Conservation (phyloP, 2,113 vertebrate genomes). For the Forbesichthys papilliferus region DNA sequence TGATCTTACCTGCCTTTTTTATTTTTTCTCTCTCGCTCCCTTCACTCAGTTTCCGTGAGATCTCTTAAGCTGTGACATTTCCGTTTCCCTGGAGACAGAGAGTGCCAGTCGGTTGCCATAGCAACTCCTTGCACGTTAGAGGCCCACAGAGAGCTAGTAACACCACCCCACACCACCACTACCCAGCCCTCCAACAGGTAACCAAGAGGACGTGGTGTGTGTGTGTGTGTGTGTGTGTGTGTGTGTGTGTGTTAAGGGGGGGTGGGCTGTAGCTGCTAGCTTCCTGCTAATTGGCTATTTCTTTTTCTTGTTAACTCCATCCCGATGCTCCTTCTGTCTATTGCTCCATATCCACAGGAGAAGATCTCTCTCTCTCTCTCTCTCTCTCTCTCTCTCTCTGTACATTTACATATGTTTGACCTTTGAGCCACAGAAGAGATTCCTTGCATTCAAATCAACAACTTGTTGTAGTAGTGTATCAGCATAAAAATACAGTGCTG, state of each 20-base stretch:
- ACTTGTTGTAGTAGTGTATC: no score
- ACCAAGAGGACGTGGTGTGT: neutral
- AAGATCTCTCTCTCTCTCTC: conserved; percentile 19
- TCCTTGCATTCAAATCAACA: no score
- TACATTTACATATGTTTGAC: neutral
- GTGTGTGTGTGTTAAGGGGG: conserved; percentile 40
- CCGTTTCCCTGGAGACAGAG: conserved; percentile 82
- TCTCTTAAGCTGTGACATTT: conserved; percentile 84
- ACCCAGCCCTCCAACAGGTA: neutral
- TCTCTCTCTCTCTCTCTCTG: conserved; percentile 7
- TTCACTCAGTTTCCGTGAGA: conserved; percentile 63
- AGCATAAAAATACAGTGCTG: no score
- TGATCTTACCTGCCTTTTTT: conserved; percentile 56
- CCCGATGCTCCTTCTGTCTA: conserved; percentile 21
- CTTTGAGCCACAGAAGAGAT: no score
- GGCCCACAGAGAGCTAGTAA: conserved; percentile 66
- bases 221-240: conserved; percentile 21
- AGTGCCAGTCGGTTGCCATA: conserved; percentile 79
- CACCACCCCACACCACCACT: conserved; percentile 50
- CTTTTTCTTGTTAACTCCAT: conserved; percentile 45
- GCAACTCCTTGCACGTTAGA: conserved; percentile 79
- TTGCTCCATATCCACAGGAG: conserved; percentile 57
- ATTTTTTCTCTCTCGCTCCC: conserved; percentile 5
- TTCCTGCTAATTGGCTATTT: conserved; percentile 80
- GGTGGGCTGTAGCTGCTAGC: conserved; percentile 75